Percentiles rank a stretch among this genome's conserved stretches.
These are phyloP conservation scores for Drosophila bipectinata DNA, from an alignment of 1,140 invertebrate species.

Conservation along the genomic window DNA sequence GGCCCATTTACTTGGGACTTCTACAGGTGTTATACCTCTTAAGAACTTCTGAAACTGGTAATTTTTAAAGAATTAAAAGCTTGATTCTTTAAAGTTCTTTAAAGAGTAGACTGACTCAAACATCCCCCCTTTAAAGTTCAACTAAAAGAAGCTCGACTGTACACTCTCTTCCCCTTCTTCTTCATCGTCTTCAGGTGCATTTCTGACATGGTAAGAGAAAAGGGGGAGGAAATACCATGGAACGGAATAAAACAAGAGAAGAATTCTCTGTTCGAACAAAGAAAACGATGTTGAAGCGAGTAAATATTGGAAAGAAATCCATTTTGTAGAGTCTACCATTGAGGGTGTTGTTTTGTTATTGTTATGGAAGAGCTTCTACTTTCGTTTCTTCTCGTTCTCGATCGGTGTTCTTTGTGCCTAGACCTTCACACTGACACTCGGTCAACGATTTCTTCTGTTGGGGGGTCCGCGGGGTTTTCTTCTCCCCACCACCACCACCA, in stretches of 20 bases:
- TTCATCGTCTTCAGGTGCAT: constrained; percentile 26
- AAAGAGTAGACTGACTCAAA: too few species aligned
- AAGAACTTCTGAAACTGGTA: too few species aligned
- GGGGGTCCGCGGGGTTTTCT: constrained; percentile 2
- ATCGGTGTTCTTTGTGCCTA: constrained; percentile 26
- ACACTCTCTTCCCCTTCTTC: not conserved
- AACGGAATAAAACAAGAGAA: constrained; percentile 3
- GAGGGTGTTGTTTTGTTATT: constrained; percentile 6
- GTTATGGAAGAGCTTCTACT: constrained; percentile 10
- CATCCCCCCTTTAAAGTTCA: not conserved
- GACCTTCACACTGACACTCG: constrained; percentile 45
- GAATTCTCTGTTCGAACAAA: constrained; percentile 33
- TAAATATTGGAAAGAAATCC: constrained; percentile 33
- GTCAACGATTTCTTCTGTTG: constrained; percentile 23
- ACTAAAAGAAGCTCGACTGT: constrained; percentile 9
- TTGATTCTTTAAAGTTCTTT: too few species aligned
- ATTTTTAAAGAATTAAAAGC: too few species aligned
- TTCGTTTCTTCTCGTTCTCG: not conserved
- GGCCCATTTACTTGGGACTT: not conserved
- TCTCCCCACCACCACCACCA: not conserved
- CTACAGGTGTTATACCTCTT: not conserved
- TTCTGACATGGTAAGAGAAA: constrained; percentile 7
- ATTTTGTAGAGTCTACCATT: constrained; percentile 26
- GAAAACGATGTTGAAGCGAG: constrained; percentile 23
- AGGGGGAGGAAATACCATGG: constrained; percentile 8